Evolutionary conservation across 92 coral and sea anemone genomes (phyloP).

Genomic region (Pocillopora grandis): DNA sequence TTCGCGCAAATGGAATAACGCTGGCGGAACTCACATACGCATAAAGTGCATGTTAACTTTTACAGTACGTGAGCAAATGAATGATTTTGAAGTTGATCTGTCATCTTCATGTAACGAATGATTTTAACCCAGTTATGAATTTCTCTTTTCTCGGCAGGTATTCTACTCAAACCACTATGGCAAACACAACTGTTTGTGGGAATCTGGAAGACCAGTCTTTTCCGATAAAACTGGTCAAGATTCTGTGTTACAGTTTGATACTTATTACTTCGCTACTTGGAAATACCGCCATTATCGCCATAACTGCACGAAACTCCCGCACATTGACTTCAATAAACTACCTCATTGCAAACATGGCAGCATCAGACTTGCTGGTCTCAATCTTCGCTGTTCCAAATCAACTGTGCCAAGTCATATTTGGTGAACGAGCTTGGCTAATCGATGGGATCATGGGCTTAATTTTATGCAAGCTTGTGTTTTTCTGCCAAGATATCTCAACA

Average conservation of each 20-base stretch:
- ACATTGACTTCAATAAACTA: constrained; percentile 31
- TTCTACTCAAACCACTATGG: too few species aligned
- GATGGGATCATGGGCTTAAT: constrained; percentile 25
- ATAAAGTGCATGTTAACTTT: too few species aligned
- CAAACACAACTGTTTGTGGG: too few species aligned
- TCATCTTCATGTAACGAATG: too few species aligned
- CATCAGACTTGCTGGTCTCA: constrained; percentile 32
- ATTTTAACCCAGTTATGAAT: too few species aligned
- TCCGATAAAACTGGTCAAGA: constrained; percentile 18
- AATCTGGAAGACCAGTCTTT: background rate
- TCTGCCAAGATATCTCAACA: constrained; percentile 45
- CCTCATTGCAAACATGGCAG: constrained; percentile 53
- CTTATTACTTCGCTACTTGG: constrained; percentile 40
- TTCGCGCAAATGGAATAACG: background rate
- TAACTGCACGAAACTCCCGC: constrained; percentile 22
- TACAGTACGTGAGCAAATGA: too few species aligned
- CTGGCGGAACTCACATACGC: background rate
- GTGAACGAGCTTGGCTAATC: constrained; percentile 35
- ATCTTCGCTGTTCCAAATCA: constrained; percentile 38
- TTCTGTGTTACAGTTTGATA: constrained; percentile 13
- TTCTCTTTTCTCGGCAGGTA: too few species aligned
- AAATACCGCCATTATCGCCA: constrained; percentile 31
- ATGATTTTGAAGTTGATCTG: too few species aligned
- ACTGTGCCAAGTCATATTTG: constrained; percentile 24
- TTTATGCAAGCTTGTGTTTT: constrained; percentile 44